Base-by-base conservation (phyloP, 2,797 vertebrate species). In the Intellagama lesueurii region DNA sequence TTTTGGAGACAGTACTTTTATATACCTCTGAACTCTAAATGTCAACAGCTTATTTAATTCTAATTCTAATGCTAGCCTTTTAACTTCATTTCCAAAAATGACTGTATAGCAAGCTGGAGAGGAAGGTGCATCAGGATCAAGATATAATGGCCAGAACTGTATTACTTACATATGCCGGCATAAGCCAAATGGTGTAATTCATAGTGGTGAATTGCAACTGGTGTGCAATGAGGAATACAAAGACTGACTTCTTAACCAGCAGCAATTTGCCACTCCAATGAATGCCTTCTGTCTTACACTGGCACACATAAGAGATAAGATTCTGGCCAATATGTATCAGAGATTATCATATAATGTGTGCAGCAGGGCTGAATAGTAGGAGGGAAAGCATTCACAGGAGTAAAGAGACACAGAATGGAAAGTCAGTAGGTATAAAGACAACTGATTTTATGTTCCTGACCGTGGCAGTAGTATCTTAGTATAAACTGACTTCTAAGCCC, bases 11-110 rank as follows among this genome's bases (percentile, higher is more conserved):
- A 35, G 73, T 47, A 87, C 28, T 60, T 68, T 40, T 77, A 40
- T 82, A 73, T 78, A 92, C 66, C 91, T 40, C 81, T 92, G 16
- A 78, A 90, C 82, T 66, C 47, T 83, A 32, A 72, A 56, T 89
- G 72, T 88, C 47, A 89, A 84, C 75, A 70, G 49, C 47, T 89
- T 78, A 78, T 77, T 84, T 79, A 78, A 89, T 69, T 78, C 81
- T 83, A 83, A 88, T 68, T 83, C 73, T 77, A 88, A 77, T 83
- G 40, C 12, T 69, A 77, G 28, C n/a, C 11, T 5, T 47, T 81
- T 81, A 75, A 76, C n/a, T 66, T n/a, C 28, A 28, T 77, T 72
- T 69, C n/a, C 47, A 32, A 75, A 32, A 72, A 89, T 79, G 60
- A 86, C 70, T 81, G 17, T 35, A 49, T 3, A 35, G 52, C 81